Base-by-base conservation (phyloP, 2,797 vertebrate genomes). In the Acanthornis magna region DNA sequence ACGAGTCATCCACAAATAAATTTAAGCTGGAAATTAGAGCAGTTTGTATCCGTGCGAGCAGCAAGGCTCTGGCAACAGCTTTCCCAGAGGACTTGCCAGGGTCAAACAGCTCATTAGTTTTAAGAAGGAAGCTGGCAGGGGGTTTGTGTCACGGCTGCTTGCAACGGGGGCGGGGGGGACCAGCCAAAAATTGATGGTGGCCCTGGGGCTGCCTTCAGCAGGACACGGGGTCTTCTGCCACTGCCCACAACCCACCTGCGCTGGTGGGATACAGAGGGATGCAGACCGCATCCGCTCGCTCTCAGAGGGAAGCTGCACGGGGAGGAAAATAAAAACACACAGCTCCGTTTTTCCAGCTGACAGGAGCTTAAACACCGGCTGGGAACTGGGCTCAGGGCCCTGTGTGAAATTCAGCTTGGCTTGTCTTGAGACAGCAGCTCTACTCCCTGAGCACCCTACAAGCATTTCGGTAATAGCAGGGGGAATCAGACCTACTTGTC, bases 101-200 rank as follows among this genome's bases (percentile, higher is more conserved):
- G 94, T 92, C 92, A 96, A 94, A 94, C 10, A 53, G 74, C 78
- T 91, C 89, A 85, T 92, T 89, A 93, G 91, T 87, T 96, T 93
- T 63, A 91, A 95, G 95, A 92, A 92, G 85, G 85, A 91, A 92
- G 75, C 65, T 38, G n/a, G 91, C 78, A 83, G 75, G 68, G 65
- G 75, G 78, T 55, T 87, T 92, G 38, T 65, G 9, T 62, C 17
- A 11, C 1, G 4, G 87, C 63, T 85, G 89, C 63, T 81, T 79
- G 30, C 13, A 75, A 45, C 3, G 7, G 3, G 0, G 3, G 8
- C 11, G 7, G 25, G 11, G 13, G 22, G 30, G 4, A 90, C 14
- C 20, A 74, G 45, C n/a, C 54, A 63, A 92, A 93, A 89, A 74
- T 4, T 13, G 4, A 40, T 65, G 81, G 74, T 58, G 62, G 58